Evolutionary conservation across 37 sponge, comb jelly and placozoan species (phyloP).

Genomic region (Beroe ovata): DNA sequence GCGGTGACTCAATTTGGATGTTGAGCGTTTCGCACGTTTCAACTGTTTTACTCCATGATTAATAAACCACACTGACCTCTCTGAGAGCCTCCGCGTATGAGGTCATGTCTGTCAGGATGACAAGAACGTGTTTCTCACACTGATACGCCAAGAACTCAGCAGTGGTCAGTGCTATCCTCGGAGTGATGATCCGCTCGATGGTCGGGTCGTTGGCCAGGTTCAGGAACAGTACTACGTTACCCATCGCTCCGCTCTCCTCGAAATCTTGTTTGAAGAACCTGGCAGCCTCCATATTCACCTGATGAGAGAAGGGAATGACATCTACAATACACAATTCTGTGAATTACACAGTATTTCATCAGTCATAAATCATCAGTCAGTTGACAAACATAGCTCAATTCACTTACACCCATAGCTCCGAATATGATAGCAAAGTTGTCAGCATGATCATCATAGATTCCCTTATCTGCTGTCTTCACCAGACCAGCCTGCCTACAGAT

Average conservation of each 20-base stretch:
- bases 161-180: constrained; percentile 94
- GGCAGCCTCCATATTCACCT: constrained; percentile 99
- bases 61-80: too few species aligned
- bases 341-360: too few species aligned
- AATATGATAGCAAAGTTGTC: constrained; percentile 99
- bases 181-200: constrained; percentile 99
- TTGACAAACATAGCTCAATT: too few species aligned
- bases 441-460: constrained; percentile 86
- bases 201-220: constrained; percentile 99
- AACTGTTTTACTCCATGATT: too few species aligned
- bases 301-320: too few species aligned
- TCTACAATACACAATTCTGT: too few species aligned
- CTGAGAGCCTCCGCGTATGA: constrained; percentile 98
- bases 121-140: constrained; percentile 99
- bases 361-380: too few species aligned
- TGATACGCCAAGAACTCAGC: constrained; percentile 99
- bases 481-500: constrained; percentile 98
- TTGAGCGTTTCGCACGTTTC: too few species aligned
- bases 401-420: constrained; percentile 98
- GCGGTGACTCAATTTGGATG: too few species aligned
- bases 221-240: constrained; percentile 96
- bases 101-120: constrained; percentile 99
- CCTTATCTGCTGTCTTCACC: constrained; percentile 77
- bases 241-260: constrained; percentile 99
- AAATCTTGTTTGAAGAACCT: constrained; percentile 99